A percentile compares a stretch with the other conserved stretches of the same genome.
phyloP scores from a whole-genome alignment of 2,888 invertebrate genomes.

The Folsomia manolachei region DNA sequence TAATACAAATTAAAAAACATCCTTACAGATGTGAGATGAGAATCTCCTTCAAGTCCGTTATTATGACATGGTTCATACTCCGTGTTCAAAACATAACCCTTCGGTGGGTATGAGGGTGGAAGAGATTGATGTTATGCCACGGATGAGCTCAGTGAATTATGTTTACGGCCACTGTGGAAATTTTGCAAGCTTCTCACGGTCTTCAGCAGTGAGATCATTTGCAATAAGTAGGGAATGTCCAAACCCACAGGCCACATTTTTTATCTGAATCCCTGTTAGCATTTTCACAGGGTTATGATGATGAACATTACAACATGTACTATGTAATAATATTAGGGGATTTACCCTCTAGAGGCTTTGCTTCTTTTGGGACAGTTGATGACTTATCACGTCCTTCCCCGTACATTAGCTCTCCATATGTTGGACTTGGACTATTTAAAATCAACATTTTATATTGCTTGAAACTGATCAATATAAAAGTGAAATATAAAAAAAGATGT shows the following conservation, averaged over 20 bases:
- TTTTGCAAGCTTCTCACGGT: conserved; percentile 62
- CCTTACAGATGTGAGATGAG: too few species aligned
- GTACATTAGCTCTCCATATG: conserved; percentile 87
- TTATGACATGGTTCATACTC: background rate
- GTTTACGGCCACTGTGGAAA: conserved; percentile 55
- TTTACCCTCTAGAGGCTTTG: conserved; percentile 58
- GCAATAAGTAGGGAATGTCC: conserved; percentile 77
- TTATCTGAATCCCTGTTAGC: conserved; percentile 73
- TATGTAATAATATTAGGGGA: background rate
- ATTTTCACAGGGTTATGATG: too few species aligned
- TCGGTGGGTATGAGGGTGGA: too few species aligned
- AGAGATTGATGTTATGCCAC: background rate
- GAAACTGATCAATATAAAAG: too few species aligned
- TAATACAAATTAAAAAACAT: background rate
- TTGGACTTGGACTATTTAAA: too few species aligned
- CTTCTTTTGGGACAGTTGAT: conserved; percentile 82
- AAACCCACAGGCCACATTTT: conserved; percentile 77
- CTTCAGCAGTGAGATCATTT: conserved; percentile 64
- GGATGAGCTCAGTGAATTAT: background rate
- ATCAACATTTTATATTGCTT: too few species aligned
- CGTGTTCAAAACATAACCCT: background rate
- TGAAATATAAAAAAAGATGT: too few species aligned
- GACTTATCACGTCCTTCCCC: conserved; percentile 81
- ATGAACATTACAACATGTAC: conserved; percentile 54
- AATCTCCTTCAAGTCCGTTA: background rate